A percentile compares a stretch with the other conserved stretches of the same genome.
phyloP scores from a whole-genome alignment of 1,140 invertebrate species.

The Parasteatoda tepidariorum region DNA sequence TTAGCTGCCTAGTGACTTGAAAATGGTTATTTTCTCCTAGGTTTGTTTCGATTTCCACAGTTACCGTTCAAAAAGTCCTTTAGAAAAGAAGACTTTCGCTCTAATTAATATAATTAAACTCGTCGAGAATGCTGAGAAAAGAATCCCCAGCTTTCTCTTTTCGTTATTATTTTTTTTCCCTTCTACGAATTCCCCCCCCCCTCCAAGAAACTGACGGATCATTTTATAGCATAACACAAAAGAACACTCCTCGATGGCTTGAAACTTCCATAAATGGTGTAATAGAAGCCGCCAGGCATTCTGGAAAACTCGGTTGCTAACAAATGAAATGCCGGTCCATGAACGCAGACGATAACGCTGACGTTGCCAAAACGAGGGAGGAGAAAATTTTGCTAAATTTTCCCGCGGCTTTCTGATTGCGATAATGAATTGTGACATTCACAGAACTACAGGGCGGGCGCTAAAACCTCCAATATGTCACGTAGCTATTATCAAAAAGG shows the following conservation, averaged over 20 bases:
- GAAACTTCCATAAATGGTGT: slow-evolving; percentile 32
- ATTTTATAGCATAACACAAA: slow-evolving; percentile 41
- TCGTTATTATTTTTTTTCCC: neutral
- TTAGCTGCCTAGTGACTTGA: slow-evolving; percentile 24
- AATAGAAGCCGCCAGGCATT: slow-evolving; percentile 29
- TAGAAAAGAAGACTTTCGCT: slow-evolving; percentile 33
- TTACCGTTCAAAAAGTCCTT: slow-evolving; percentile 16
- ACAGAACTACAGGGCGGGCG: slow-evolving; percentile 22
- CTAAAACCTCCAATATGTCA: slow-evolving; percentile 45
- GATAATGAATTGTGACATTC: slow-evolving; percentile 57
- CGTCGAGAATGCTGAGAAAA: slow-evolving; percentile 6
- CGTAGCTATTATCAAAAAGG: slow-evolving; percentile 53
- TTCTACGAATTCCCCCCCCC: neutral
- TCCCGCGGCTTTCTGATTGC: slow-evolving; percentile 53
- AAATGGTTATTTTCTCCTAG: slow-evolving; percentile 49
- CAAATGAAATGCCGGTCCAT: slow-evolving; percentile 35
- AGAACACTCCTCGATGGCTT: slow-evolving; percentile 41
- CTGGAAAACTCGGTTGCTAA: slow-evolving; percentile 44
- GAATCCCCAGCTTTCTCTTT: neutral
- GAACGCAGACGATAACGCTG: slow-evolving; percentile 49
- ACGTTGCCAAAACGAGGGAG: slow-evolving; percentile 26
- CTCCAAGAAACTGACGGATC: slow-evolving; percentile 14
- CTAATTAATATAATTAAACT: slow-evolving; percentile 59
- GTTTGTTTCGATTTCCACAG: slow-evolving; percentile 28
- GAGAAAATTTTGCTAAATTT: slow-evolving; percentile 43